phyloP scores from a whole-genome alignment of 37 sponge, comb jelly and placozoan genomes.

The Chondrosia reniformis region DNA sequence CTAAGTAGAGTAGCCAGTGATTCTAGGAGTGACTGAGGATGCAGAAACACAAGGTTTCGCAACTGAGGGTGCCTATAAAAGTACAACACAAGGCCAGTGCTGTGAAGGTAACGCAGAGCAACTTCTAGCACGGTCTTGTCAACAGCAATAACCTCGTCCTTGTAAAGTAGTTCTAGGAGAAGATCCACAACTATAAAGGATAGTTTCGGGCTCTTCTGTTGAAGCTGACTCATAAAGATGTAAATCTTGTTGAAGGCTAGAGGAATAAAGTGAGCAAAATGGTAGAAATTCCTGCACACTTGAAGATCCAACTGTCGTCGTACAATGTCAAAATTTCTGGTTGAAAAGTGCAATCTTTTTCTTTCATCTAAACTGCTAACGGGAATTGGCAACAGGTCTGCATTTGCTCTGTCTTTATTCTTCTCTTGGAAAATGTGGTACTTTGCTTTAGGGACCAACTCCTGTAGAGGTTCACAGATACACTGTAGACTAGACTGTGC shows the following conservation, averaged over 20 bases:
- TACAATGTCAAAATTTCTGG: background rate
- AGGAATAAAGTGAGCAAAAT: conserved; percentile 12
- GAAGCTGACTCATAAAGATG: background rate
- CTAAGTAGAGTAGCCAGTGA: background rate
- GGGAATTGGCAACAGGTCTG: background rate
- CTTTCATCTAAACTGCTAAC: background rate
- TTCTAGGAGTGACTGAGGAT: background rate
- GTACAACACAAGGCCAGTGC: background rate
- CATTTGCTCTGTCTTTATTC: background rate
- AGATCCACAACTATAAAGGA: background rate
- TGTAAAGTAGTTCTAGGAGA: background rate
- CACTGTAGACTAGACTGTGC: no score
- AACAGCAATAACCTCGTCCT: background rate
- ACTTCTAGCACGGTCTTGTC: background rate
- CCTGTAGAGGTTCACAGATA: background rate
- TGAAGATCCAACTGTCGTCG: background rate
- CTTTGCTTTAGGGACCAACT: background rate
- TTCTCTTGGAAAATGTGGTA: background rate
- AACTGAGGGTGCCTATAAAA: conserved; percentile 8
- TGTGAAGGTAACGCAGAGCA: conserved; percentile 1
- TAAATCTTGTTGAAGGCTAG: background rate
- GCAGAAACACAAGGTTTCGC: background rate
- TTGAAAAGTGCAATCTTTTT: background rate
- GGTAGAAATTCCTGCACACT: background rate
- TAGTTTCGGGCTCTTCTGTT: background rate